These are phyloP conservation scores for Arion vulgaris DNA, from an alignment of 1,140 invertebrate genomes.

Conservation along the genomic window DNA sequence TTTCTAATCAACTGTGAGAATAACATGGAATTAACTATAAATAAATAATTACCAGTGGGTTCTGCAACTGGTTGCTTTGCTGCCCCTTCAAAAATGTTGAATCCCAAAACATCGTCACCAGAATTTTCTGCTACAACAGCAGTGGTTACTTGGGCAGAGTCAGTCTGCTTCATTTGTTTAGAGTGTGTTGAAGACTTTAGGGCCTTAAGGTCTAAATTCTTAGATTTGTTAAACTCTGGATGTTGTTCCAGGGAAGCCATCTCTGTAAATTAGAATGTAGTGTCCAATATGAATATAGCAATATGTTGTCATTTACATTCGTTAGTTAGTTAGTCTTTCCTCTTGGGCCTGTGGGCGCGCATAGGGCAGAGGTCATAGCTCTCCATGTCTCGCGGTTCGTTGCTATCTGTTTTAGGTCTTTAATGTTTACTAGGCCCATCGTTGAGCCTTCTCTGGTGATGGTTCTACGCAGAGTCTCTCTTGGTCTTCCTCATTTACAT, in stretches of 20 bases:
- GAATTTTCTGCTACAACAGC: not conserved
- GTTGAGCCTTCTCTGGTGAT: too few species aligned
- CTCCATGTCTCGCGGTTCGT: too few species aligned
- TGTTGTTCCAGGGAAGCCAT: slow-evolving; percentile 27
- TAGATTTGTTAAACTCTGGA: slow-evolving; percentile 34
- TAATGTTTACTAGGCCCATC: too few species aligned
- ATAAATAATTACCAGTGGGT: slow-evolving; percentile 27
- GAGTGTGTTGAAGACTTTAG: not conserved
- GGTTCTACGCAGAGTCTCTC: too few species aligned
- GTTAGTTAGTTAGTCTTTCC: too few species aligned
- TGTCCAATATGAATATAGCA: not conserved
- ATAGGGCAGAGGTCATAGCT: too few species aligned
- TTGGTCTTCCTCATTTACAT: too few species aligned
- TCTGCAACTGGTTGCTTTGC: not conserved
- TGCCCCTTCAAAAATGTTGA: slow-evolving; percentile 28
- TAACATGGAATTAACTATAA: too few species aligned
- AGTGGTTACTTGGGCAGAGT: not conserved
- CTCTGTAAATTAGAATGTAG: slow-evolving; percentile 12
- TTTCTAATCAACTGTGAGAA: too few species aligned
- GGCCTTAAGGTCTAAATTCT: not conserved
- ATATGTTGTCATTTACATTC: too few species aligned
- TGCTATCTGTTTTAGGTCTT: too few species aligned
- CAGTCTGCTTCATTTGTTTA: not conserved
- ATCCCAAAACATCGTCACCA: slow-evolving; percentile 26
- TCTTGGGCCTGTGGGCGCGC: too few species aligned